Evolutionary conservation across 2,888 invertebrate species (phyloP).

Genomic region (Orchestes rusci): DNA sequence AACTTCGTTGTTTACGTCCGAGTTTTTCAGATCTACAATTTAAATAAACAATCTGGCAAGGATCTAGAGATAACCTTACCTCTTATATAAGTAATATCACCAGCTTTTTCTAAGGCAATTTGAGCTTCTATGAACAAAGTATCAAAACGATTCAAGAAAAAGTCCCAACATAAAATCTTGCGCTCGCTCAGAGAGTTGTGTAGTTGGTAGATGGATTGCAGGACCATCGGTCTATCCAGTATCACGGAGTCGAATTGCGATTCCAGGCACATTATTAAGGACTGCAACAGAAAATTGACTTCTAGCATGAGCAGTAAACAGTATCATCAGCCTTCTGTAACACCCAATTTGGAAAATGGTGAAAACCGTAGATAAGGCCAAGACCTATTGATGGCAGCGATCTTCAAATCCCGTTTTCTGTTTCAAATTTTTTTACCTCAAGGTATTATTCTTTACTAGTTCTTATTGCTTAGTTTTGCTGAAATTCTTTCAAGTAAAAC

Average conservation of each 20-base stretch:
- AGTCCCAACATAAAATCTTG: slow-evolving; percentile 91
- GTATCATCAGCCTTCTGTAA: too few species aligned
- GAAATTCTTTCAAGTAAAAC: too few species aligned
- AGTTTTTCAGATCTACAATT: slow-evolving; percentile 73
- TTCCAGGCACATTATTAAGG: slow-evolving; percentile 88
- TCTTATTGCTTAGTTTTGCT: too few species aligned
- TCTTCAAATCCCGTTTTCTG: too few species aligned
- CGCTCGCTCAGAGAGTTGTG: slow-evolving; percentile 89
- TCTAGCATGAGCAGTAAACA: too few species aligned
- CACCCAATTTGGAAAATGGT: too few species aligned
- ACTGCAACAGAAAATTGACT: too few species aligned
- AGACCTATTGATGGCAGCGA: too few species aligned
- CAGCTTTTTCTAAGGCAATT: slow-evolving; percentile 76
- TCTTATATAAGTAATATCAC: slow-evolving; percentile 76
- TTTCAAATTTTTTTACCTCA: too few species aligned
- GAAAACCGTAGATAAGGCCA: too few species aligned
- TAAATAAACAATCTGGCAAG: neutral
- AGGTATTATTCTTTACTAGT: too few species aligned
- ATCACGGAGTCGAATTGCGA: slow-evolving; percentile 97
- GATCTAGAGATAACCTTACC: slow-evolving; percentile 47
- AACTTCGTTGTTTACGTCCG: slow-evolving; percentile 78
- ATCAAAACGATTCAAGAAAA: slow-evolving; percentile 94
- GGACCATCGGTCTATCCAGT: slow-evolving; percentile 91
- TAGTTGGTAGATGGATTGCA: slow-evolving; percentile 90
- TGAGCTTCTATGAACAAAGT: slow-evolving; percentile 94